Evolutionary conservation across 2,888 invertebrate genomes (phyloP), one percentile per base, ranked within the genome.

Genomic region (Hyposoter dolosus): DNA sequence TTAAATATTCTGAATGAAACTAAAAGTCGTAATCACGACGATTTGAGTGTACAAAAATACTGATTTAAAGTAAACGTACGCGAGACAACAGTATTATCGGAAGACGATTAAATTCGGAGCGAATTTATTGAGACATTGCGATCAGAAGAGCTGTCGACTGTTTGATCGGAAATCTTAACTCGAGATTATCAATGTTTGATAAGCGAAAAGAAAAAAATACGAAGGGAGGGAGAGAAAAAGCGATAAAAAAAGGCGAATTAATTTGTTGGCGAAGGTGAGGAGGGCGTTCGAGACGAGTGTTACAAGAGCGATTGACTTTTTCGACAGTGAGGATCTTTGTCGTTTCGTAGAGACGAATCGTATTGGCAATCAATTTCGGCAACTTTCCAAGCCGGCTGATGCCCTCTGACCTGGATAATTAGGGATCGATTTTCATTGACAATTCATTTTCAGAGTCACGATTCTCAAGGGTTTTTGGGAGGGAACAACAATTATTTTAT

Each of bases 371-470:
- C 88, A 90, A 91, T 90, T 90, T 91, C 91, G 92, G 92, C 93
- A 91, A 87, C 72, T 88, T 88, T 93, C 92, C 92, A 92, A 93
- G 87, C 88, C 90, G 93, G 91, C 91, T 91, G 91, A 93, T 93
- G 92, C 91, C 91, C 93, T 91, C 90, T 92, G 91, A 90, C 92
- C 93, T 90, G 91, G 86, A 92, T 92, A 90, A 90, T 90, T 92
- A 85, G 85, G 89, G 89, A 92, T 92, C 90, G 91, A 92, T 93
- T 93, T 93, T 93, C 93, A 93, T 93, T 93, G 92, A 93, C 92
- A 91, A 92, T 79, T 90, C 68, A 83, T 74, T 89, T 90, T 90
- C 92, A 91, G 92, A 90, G 89, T 86, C 88, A 78, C 89, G 86
- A 77, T 79, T 84, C 82, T 87, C 87, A 87, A 87, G 56, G 56